Conservation (phyloP, 2,888 invertebrate genomes). For the Hoplodrina ambigua region DNA sequence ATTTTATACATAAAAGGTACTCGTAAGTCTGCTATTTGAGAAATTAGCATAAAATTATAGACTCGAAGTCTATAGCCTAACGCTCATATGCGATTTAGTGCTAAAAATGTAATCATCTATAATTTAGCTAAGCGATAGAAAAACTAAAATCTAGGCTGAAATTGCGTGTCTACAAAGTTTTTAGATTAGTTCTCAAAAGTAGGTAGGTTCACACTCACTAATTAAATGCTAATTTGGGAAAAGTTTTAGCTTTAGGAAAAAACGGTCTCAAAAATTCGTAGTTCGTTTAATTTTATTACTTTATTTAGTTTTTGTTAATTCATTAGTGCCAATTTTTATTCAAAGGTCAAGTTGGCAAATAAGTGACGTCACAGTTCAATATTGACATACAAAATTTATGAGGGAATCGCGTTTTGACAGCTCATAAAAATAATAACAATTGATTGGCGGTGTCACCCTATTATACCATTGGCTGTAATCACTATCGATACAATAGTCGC, state of each 20-base stretch:
- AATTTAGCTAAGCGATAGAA: constrained; percentile 41
- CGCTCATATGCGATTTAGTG: constrained; percentile 33
- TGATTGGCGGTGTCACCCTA: no score
- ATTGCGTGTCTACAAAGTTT: constrained; percentile 41
- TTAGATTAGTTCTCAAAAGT: constrained; percentile 25
- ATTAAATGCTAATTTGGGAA: constrained; percentile 40
- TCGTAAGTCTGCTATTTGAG: constrained; percentile 14
- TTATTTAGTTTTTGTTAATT: background rate
- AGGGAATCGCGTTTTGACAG: no score
- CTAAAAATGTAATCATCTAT: constrained; percentile 48
- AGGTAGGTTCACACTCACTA: background rate
- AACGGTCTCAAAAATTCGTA: constrained; percentile 2
- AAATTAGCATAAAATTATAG: constrained; percentile 53
- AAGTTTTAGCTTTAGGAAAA: background rate
- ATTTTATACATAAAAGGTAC: constrained; percentile 15
- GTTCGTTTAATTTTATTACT: background rate
- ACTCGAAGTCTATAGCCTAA: constrained; percentile 19
- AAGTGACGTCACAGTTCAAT: no score
- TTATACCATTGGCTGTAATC: no score
- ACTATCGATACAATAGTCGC: no score
- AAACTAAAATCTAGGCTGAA: constrained; percentile 20
- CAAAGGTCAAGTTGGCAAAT: no score
- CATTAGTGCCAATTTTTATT: background rate
- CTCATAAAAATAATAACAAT: no score
- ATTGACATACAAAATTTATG: no score